Base-by-base conservation (phyloP, 2,113 vertebrate species). In the Macaca fascicularis region DNA sequence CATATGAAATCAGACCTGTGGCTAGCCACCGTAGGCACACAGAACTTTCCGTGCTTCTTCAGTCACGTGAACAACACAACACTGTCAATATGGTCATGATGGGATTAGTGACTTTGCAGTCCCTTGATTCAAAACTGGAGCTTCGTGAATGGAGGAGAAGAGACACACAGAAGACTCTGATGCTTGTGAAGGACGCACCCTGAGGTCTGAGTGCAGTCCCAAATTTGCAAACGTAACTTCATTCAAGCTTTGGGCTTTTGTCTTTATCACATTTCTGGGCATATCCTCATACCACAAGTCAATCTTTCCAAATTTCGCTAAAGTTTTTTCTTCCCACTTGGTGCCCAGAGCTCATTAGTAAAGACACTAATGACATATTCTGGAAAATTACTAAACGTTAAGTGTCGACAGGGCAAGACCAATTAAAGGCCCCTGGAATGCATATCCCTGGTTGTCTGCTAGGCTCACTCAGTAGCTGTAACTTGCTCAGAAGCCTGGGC, bases 341-440 rank as follows among this genome's bases (percentile, higher is more conserved):
- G 40, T 79, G 48, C 11, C 22, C 64, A 90, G 13, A 74, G 43
- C 91, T 91, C 45, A 86, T 22, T 48, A 82, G 74, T 38, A 48
- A 67, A 57, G 57, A 79, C 11, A 75, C 59, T 76, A 52, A 52
- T 40, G 67, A 90, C 16, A 96, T n/a, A 57, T 84, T 50, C 55
- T 90, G 89, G 79, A 83, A 85, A 81, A 78, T 69, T 64, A 22
- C 85, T 89, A 19, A 70, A 64, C 5, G 52, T 67, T 59, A 32
- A 57, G 8, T 17, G 8, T n/a, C 6, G 10, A 20, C 23, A 43
- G 45, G n/a, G 27, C 19, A 81, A 69, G 61, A 78, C 13, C 70
- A 23, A 12, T 4, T 20, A 43, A 81, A 89, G 89, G 12, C 12
- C 20, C 12, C 14, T 52, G 64, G 70, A 61, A 43, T 19, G 4